Conservation (phyloP, 92 coral and sea anemone species). For the Scolanthus callimorphus region DNA sequence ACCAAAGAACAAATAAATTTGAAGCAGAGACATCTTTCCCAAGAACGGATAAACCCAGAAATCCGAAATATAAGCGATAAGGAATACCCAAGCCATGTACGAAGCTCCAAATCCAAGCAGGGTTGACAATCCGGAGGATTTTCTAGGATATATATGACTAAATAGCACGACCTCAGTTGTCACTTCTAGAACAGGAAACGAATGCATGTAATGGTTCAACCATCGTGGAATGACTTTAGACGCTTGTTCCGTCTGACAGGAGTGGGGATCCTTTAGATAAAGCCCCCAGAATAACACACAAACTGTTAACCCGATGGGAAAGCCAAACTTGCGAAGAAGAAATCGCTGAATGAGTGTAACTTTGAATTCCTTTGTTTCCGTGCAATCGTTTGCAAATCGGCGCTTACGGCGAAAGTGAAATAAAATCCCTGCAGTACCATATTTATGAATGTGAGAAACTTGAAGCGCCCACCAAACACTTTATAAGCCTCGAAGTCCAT, state of each 20-base stretch:
- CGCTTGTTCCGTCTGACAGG: slow-evolving; percentile 69
- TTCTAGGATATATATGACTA: slow-evolving; percentile 70
- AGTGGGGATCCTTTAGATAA: slow-evolving; percentile 65
- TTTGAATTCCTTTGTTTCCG: slow-evolving; percentile 63
- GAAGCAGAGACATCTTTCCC: slow-evolving; percentile 55
- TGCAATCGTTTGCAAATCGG: slow-evolving; percentile 57
- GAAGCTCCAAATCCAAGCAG: slow-evolving; percentile 46
- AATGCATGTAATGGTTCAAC: slow-evolving; percentile 88
- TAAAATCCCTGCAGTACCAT: slow-evolving; percentile 78
- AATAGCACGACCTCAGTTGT: slow-evolving; percentile 56
- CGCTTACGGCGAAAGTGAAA: slow-evolving; percentile 75
- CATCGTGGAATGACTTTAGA: slow-evolving; percentile 61
- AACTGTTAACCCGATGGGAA: slow-evolving; percentile 78
- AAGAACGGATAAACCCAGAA: slow-evolving; percentile 93
- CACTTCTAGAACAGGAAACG: slow-evolving; percentile 63
- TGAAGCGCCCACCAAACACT: slow-evolving; percentile 86
- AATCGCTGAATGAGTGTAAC: no score
- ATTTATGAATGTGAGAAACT: slow-evolving; percentile 83
- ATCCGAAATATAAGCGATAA: slow-evolving; percentile 69
- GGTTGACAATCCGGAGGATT: slow-evolving; percentile 53
- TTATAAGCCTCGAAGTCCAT: slow-evolving; percentile 67
- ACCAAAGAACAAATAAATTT: slow-evolving; percentile 47
- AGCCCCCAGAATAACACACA: slow-evolving; percentile 85
- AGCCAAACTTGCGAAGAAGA: slow-evolving; percentile 79
- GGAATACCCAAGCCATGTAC: slow-evolving; percentile 79